Evolutionary conservation across 1,140 invertebrate genomes (phyloP), one percentile per base, ranked within the genome.

Genomic region (Drosophila virilis): DNA sequence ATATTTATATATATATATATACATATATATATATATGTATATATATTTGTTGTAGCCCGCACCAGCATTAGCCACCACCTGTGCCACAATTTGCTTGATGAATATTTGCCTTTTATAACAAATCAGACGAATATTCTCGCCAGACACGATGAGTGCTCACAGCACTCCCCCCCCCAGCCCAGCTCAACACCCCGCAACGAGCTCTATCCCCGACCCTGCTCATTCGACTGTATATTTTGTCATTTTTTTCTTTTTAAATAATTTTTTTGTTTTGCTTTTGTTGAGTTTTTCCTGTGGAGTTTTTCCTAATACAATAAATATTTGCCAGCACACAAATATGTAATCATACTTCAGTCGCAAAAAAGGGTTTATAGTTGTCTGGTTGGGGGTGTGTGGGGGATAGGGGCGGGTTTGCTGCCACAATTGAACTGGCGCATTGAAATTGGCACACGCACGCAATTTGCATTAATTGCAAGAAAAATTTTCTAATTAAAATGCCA

Each of bases 401-500:
- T 13, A 12, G 35, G 22, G 9, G 38, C 10, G 17, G 33, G 15
- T 9, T 32, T 33, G 54, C 17, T 35, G 68, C 46, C 38, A 60
- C 77, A 80, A 85, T 88, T 82, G 79, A 79, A 82, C 65, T 22
- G 64, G 69, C 45, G 69, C 76, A 83, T 83, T 80, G 84, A 81
- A 90, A 84, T 89, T 90, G 81, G 85, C 78, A 90, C 81, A 90
- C 76, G 85, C 86, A 90, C 86, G 86, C 81, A 86, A 90, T 90
- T 90, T 85, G 78, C 86, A 86, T 90, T 91, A 90, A 90, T 90
- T 90, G 86, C 86, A 90, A 80, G 88, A 77, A 86, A 88, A 90
- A 90, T 88, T 90, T 90, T 90, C 82, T 88, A 90, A 90, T 90
- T 90, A 90, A 90, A 90, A 90, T 90, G 86, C 86, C 88, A 83